Evolutionary conservation across 1,140 invertebrate genomes (phyloP).

Genomic region (Yoshiicerus persimilis): DNA sequence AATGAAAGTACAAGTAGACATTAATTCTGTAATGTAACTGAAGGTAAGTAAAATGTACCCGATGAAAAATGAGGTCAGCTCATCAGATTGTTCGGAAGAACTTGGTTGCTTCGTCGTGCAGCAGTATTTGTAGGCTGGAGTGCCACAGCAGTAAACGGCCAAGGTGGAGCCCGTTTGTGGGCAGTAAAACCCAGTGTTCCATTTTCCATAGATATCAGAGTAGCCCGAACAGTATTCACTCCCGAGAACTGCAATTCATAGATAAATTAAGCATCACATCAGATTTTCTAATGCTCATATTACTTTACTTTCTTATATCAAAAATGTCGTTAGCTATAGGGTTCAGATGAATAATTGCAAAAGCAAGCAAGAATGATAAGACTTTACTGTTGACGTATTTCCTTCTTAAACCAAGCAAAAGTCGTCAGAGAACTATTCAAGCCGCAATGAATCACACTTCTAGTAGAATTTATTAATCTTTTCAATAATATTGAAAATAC

Average conservation of each 20-base stretch:
- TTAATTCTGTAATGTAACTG: neutral
- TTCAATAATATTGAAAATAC: no score
- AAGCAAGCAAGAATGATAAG: no score
- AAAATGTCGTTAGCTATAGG: no score
- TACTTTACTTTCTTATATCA: neutral
- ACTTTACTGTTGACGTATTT: no score
- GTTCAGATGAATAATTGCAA: no score
- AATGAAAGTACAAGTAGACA: neutral
- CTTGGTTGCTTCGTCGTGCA: slow-evolving; percentile 49
- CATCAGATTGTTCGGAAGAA: neutral
- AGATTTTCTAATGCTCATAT: neutral
- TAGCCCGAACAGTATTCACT: slow-evolving; percentile 57
- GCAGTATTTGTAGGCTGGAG: slow-evolving; percentile 55
- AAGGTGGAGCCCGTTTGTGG: slow-evolving; percentile 53
- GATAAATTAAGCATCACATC: neutral
- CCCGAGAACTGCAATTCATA: slow-evolving; percentile 51
- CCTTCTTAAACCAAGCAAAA: no score
- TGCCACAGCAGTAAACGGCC: slow-evolving; percentile 57
- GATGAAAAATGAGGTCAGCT: slow-evolving; percentile 31
- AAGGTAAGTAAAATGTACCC: slow-evolving; percentile 10
- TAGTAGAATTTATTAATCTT: no score
- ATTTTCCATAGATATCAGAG: slow-evolving; percentile 55
- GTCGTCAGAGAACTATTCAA: no score
- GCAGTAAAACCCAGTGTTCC: slow-evolving; percentile 59
- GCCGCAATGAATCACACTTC: no score